A percentile compares a stretch with the other conserved stretches of the same genome.
Conservation (phyloP, 2,888 invertebrate genomes). For the Agapostemon virescens region DNA sequence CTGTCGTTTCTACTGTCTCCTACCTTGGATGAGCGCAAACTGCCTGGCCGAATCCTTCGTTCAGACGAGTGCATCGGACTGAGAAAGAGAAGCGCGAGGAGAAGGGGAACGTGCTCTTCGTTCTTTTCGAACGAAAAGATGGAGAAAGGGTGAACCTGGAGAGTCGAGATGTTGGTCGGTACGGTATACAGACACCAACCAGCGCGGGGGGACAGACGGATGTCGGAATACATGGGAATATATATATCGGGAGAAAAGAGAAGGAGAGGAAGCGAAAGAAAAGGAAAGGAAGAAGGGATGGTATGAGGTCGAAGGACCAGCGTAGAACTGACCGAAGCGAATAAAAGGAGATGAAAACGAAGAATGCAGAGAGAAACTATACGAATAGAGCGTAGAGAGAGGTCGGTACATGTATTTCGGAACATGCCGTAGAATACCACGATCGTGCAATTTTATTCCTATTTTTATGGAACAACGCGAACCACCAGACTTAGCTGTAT, state of each 20-base stretch:
- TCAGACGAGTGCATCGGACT: conserved; percentile 60
- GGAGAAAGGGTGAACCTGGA: conserved; percentile 53
- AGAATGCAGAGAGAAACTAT: conserved; percentile 22
- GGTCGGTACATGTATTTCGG: neutral
- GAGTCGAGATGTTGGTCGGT: conserved; percentile 39
- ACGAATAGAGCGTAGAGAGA: neutral
- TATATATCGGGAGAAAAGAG: neutral
- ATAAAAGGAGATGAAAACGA: conserved; percentile 18
- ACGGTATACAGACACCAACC: conserved; percentile 10
- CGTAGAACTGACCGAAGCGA: conserved; percentile 20
- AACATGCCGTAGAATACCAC: neutral
- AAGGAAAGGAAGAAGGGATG: conserved; percentile 38
- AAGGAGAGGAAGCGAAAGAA: conserved; percentile 11
- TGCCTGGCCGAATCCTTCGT: conserved; percentile 56
- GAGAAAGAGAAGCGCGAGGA: conserved; percentile 45
- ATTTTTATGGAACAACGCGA: too few relatives aligned
- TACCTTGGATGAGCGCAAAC: conserved; percentile 49
- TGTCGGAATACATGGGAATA: conserved; percentile 38
- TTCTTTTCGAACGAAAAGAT: conserved; percentile 49
- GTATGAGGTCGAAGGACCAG: conserved; percentile 45
- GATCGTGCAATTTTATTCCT: neutral
- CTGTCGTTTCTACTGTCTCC: conserved; percentile 43
- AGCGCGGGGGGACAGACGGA: conserved; percentile 18
- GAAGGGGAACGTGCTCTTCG: conserved; percentile 32
- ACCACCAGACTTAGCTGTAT: too few relatives aligned